Percentiles rank a stretch among this genome's conserved stretches.
phyloP scores from a whole-genome alignment of 2,888 invertebrate species.

The Melinaea marsaeus region DNA sequence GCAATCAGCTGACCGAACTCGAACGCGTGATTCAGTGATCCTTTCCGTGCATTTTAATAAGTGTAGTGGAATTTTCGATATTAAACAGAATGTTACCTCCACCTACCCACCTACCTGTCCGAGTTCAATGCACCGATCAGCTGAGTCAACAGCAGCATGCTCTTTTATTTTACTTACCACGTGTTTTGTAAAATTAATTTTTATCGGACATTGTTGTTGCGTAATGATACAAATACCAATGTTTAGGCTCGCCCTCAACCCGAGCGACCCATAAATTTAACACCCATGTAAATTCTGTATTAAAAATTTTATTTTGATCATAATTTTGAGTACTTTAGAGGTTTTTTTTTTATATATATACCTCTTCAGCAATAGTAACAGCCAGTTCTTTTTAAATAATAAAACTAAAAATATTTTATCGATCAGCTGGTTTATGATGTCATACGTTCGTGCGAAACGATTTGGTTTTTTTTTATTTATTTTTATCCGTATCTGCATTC shows the following conservation, averaged over 20 bases:
- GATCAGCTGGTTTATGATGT: slow-evolving; percentile 53
- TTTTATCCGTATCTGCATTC: slow-evolving; percentile 31
- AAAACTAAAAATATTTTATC: slow-evolving; percentile 22
- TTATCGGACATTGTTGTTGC: slow-evolving; percentile 55
- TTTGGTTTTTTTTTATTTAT: slow-evolving; percentile 31
- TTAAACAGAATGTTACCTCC: slow-evolving; percentile 37
- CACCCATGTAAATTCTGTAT: background rate
- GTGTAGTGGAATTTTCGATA: slow-evolving; percentile 39
- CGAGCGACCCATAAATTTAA: background rate
- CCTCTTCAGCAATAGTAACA: background rate
- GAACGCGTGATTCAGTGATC: slow-evolving; percentile 37
- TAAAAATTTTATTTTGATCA: background rate
- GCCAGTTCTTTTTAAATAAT: too few species aligned
- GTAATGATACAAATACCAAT: slow-evolving; percentile 42
- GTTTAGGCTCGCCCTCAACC: slow-evolving; percentile 46
- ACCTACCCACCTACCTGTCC: slow-evolving; percentile 38
- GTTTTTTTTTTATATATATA: background rate
- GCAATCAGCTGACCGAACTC: slow-evolving; percentile 36
- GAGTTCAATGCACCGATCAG: slow-evolving; percentile 68
- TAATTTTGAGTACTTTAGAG: slow-evolving; percentile 1
- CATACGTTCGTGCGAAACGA: slow-evolving; percentile 44
- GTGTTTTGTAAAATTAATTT: slow-evolving; percentile 44
- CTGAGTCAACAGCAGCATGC: slow-evolving; percentile 57
- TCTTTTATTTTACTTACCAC: slow-evolving; percentile 44
- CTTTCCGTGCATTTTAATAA: slow-evolving; percentile 36